Evolutionary conservation across 1,140 invertebrate genomes (phyloP), one percentile per base, ranked within the genome.

Genomic region (Elymnias hypermnestra): DNA sequence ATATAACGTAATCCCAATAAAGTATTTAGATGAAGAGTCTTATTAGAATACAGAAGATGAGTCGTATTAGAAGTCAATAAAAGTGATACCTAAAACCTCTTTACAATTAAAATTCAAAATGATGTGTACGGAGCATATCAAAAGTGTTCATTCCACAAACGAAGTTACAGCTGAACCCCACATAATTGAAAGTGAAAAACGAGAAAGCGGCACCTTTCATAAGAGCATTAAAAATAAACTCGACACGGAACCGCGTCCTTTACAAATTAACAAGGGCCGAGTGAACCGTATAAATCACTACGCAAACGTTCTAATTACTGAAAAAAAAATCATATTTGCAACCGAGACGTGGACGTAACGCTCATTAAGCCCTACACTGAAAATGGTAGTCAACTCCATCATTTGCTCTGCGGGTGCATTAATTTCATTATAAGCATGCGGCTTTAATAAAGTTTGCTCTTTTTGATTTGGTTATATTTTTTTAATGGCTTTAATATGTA

Each of bases 301-400:
- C 45, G 45, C 45, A 37, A 49, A 49, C 48, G 48, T 25, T 51
- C 53, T 56, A 56, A 56, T 57, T 52, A 57, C 53, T 57, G 23
- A 33, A 33, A 29, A 46, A 52, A 67, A 55, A 57, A 47, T 48
- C 38, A 43, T 51, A 56, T 57, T 53, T 38, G 28, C 39, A 48
- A 31, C 19, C 40, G 48, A 61, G 65, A 71, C 57, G 57, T 55
- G 64, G 74, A 75, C 72, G 72, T 44, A 54, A 56, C 38, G 54
- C 55, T 61, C 57, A 61, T 63, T 64, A 58, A 47, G 51, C 43
- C 23, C 42, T 54, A 40, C 38, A 38, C 46, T 49, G 43, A 28
- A 38, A 39, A 39, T 41, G 36, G 43, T 18, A 35, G 42, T 46
- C 26, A 35, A 41, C 50, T 53, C 31, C 42, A 39, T 40, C 17